Conservation (phyloP, 2,888 invertebrate genomes). For the Oscheius sp. region DNA sequence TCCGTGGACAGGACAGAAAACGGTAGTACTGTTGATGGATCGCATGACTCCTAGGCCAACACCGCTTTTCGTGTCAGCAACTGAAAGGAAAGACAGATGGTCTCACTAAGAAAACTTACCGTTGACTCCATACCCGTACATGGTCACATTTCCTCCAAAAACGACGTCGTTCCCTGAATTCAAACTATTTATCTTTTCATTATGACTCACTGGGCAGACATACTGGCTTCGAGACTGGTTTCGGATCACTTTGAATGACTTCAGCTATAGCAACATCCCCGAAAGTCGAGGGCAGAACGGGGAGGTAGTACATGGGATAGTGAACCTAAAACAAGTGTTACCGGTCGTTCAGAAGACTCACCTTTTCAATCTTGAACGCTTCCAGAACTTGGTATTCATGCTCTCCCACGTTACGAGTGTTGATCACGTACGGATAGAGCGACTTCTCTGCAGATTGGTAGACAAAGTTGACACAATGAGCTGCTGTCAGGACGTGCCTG, state of each 20-base stretch:
- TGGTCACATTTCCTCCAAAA: conserved; percentile 2
- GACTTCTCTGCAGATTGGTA: background rate
- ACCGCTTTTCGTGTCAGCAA: background rate
- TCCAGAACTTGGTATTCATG: conserved; percentile 1
- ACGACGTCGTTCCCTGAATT: conserved; percentile 6
- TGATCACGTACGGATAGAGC: conserved; percentile 14
- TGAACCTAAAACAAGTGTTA: background rate
- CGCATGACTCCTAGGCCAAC: conserved; percentile 3
- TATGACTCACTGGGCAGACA: conserved; percentile 6
- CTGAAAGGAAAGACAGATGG: background rate
- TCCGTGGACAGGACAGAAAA: conserved; percentile 6
- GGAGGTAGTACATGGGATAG: conserved; percentile 3
- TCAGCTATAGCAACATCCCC: conserved; percentile 17
- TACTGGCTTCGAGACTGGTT: conserved; percentile 2
- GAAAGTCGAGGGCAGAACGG: background rate
- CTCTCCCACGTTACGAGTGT: background rate
- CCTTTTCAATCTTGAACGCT: conserved; percentile 10
- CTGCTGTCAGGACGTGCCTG: conserved; percentile 11
- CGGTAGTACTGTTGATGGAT: conserved; percentile 5
- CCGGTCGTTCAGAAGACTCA: background rate
- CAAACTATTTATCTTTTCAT: background rate
- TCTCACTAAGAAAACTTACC: background rate
- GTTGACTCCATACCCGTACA: conserved; percentile 22
- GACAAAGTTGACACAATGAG: conserved; percentile 23
- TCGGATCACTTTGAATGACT: background rate